These are phyloP conservation scores for Trypoxylus dichotomus DNA, from an alignment of 1,140 invertebrate genomes.

Conservation along the genomic window DNA sequence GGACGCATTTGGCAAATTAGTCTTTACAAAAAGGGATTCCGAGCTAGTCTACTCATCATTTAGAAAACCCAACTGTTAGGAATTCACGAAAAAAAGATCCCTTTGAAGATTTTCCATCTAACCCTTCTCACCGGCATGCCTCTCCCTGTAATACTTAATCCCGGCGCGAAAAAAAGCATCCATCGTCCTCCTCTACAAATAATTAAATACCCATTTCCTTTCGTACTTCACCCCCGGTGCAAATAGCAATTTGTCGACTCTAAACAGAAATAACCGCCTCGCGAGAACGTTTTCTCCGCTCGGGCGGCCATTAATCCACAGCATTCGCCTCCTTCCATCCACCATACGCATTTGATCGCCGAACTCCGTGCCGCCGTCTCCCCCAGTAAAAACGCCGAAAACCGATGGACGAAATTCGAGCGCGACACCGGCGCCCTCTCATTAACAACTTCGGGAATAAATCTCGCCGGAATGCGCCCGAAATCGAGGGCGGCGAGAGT, in stretches of 20 bases:
- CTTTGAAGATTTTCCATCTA: no score
- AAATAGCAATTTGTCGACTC: not conserved
- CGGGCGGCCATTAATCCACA: not conserved
- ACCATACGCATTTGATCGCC: not conserved
- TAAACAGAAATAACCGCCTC: slow-evolving; percentile 1
- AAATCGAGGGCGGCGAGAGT: not conserved
- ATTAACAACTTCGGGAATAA: not conserved
- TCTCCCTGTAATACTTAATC: no score
- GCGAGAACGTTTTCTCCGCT: not conserved
- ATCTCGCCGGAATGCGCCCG: not conserved
- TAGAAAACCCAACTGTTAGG: no score
- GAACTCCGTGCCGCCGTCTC: not conserved
- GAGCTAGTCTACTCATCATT: no score
- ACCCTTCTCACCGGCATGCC: no score
- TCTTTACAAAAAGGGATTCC: no score
- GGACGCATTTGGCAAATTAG: no score
- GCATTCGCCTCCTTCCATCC: not conserved
- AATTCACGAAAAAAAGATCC: no score
- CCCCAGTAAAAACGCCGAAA: not conserved
- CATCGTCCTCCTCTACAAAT: not conserved
- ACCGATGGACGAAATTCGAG: slow-evolving; percentile 5
- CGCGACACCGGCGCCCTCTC: not conserved
- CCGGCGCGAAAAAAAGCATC: no score
- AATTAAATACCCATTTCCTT: not conserved
- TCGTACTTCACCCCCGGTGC: not conserved